These are phyloP conservation scores for Eunapius fragilis DNA, from an alignment of 37 sponge, comb jelly and placozoan species.

Conservation along the genomic window DNA sequence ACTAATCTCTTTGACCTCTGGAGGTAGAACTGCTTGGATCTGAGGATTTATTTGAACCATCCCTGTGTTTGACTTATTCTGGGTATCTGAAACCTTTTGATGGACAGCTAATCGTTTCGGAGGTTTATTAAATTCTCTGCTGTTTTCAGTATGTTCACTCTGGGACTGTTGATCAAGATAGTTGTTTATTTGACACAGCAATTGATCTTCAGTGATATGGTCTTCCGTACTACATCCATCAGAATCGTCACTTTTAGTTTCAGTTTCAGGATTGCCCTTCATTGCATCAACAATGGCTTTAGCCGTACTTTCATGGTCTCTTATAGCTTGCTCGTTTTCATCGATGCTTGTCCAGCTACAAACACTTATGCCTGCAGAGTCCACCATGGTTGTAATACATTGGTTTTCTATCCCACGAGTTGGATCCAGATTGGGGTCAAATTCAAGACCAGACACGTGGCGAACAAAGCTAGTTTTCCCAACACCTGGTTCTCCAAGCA, in stretches of 20 bases:
- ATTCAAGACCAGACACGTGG: slow-evolving; percentile 23
- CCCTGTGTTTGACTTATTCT: no score
- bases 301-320: not conserved
- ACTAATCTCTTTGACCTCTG: not conserved
- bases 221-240: not conserved
- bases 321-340: not conserved
- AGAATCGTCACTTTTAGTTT: not conserved
- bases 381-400: slow-evolving; percentile 23
- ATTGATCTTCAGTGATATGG: not conserved
- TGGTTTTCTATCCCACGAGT: slow-evolving; percentile 63
- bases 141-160: no score
- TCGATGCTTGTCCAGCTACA: not conserved
- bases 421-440: slow-evolving; percentile 2
- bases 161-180: no score
- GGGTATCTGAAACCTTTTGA: no score
- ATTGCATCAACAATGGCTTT: not conserved
- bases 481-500: slow-evolving; percentile 57
- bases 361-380: not conserved
- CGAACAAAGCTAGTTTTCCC: slow-evolving; percentile 60
- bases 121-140: no score
- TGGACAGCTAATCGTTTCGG: no score
- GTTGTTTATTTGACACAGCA: not conserved
- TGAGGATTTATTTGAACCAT: not conserved
- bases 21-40: not conserved
- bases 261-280: not conserved